Conservation (phyloP, 2,797 vertebrate species). For the Falco berigora region DNA sequence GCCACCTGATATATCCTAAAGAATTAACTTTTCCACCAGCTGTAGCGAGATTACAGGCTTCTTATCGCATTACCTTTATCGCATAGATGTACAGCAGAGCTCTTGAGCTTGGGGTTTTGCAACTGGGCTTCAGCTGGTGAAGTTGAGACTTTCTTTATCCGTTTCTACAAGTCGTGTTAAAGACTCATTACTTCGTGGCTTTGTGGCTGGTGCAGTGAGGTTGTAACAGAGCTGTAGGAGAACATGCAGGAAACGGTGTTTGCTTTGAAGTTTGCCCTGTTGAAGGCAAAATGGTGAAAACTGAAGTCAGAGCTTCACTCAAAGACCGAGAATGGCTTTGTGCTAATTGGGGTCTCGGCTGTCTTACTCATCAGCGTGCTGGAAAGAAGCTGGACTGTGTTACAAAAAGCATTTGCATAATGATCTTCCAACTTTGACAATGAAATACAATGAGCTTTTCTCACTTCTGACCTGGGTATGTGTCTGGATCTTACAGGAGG, state of each 20-base stretch:
- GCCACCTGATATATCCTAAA: neutral
- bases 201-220: neutral
- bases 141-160: neutral
- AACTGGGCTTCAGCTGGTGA: neutral
- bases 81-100: neutral
- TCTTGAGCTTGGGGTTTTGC: neutral
- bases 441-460: neutral
- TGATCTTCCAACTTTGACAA: neutral
- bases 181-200: neutral
- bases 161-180: accelerated
- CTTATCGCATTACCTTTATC: neutral
- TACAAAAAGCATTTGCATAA: neutral
- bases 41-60: neutral
- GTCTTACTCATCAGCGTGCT: neutral
- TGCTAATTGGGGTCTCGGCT: neutral
- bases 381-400: neutral
- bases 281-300: neutral
- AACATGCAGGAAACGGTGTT: neutral
- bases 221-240: neutral
- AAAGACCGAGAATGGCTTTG: neutral
- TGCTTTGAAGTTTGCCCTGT: neutral
- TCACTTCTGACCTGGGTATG: neutral
- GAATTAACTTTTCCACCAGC: neutral
- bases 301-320: neutral
- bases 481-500: neutral